Conservation (phyloP, 2,797 vertebrate species). For the Tapera naevia region DNA sequence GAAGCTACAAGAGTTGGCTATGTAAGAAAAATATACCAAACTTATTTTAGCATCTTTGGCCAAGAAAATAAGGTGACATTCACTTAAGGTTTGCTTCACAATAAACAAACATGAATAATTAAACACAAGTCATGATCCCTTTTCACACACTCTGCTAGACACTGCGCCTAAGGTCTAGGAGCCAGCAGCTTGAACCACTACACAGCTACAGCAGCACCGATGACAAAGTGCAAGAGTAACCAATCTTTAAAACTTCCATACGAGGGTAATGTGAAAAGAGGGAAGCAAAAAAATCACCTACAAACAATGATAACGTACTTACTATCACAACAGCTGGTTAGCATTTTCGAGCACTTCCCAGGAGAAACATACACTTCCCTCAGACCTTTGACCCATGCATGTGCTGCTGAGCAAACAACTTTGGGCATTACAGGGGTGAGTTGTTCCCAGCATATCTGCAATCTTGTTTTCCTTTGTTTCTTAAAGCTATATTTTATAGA, state of each 20-base stretch:
- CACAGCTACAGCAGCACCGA: neutral
- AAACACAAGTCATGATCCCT: neutral
- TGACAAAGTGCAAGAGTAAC: neutral
- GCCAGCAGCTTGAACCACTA: neutral
- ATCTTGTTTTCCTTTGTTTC: neutral
- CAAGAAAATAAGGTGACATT: neutral
- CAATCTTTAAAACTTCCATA: neutral
- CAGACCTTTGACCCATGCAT: constrained; percentile 40
- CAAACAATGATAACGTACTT: neutral
- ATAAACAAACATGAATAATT: neutral
- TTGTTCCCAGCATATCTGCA: neutral
- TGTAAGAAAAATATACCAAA: neutral
- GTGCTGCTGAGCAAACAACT: constrained; percentile 18
- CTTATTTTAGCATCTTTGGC: neutral
- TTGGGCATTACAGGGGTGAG: neutral
- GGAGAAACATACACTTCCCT: constrained; percentile 59
- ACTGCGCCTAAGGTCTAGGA: neutral
- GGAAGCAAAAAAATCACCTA: constrained; percentile 11
- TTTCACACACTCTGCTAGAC: neutral
- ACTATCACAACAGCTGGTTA: constrained; percentile 27
- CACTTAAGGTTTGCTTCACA: neutral
- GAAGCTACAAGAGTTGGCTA: neutral
- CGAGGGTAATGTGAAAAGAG: neutral
- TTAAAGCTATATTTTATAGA: neutral
- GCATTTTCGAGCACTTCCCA: constrained; percentile 13